Percentiles rank a stretch among this genome's conserved stretches.
Conservation (phyloP, 1,140 invertebrate genomes). For the Trissolcus basalis region DNA sequence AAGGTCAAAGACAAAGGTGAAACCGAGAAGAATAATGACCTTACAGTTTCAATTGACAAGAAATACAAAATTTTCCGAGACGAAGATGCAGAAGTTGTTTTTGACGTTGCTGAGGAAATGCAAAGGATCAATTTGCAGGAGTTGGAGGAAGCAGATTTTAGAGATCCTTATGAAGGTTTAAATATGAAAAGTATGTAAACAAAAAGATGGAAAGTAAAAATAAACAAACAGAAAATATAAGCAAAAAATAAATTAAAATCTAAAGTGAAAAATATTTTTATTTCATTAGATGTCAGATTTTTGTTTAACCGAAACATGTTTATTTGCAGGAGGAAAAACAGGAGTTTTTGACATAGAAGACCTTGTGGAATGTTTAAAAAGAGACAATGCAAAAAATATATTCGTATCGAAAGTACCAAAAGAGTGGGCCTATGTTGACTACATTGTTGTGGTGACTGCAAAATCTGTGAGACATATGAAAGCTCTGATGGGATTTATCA, state of each 20-base stretch:
- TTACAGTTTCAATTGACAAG: neutral
- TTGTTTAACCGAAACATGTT: too few relatives aligned
- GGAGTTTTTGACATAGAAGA: slow-evolving; percentile 93
- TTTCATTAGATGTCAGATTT: too few relatives aligned
- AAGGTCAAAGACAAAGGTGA: too few relatives aligned
- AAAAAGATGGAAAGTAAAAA: neutral
- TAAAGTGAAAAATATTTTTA: too few relatives aligned
- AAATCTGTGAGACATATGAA: slow-evolving; percentile 84
- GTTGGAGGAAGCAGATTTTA: slow-evolving; percentile 63
- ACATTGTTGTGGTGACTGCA: slow-evolving; percentile 87
- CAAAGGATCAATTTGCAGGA: slow-evolving; percentile 71
- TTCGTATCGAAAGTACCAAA: slow-evolving; percentile 87
- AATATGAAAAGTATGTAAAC: slow-evolving; percentile 73
- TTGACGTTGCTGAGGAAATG: slow-evolving; percentile 81
- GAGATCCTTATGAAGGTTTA: slow-evolving; percentile 72
- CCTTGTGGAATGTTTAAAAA: slow-evolving; percentile 84
- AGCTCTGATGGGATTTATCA: slow-evolving; percentile 85
- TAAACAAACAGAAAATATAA: neutral
- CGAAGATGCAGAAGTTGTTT: slow-evolving; percentile 79
- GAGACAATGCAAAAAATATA: slow-evolving; percentile 87
- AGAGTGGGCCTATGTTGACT: slow-evolving; percentile 87
- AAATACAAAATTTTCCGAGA: slow-evolving; percentile 81
- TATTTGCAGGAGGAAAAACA: slow-evolving; percentile 82
- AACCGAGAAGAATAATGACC: neutral
- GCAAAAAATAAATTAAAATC: too few relatives aligned